Percentiles rank a stretch among this genome's conserved stretches.
These are phyloP conservation scores for Gadus chalcogrammus DNA, from an alignment of 2,113 vertebrate genomes.

Conservation along the genomic window DNA sequence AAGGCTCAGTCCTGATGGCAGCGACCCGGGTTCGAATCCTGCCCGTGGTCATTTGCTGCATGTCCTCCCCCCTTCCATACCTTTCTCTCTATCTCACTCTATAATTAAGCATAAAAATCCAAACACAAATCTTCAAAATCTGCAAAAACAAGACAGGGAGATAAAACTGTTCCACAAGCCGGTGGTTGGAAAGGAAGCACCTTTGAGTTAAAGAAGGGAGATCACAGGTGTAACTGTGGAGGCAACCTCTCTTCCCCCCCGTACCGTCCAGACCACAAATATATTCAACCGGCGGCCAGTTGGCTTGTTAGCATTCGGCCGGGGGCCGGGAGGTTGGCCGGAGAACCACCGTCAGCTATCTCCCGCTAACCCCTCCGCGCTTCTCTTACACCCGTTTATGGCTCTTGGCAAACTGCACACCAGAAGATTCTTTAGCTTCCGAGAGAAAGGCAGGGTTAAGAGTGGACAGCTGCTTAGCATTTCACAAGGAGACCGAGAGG, in stretches of 20 bases:
- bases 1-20: too few species aligned
- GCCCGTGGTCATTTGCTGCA: too few species aligned
- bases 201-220: too few species aligned
- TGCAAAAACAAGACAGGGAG: too few species aligned
- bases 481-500: constrained; percentile 58
- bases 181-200: too few species aligned
- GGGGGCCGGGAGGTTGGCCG: constrained; percentile 41
- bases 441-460: constrained; percentile 54
- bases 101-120: too few species aligned
- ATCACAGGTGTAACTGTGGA: neutral
- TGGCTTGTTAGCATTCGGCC: constrained; percentile 63
- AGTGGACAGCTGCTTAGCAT: constrained; percentile 54
- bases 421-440: constrained; percentile 57
- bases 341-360: constrained; percentile 57
- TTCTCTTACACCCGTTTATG: constrained; percentile 71
- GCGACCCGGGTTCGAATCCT: too few species aligned
- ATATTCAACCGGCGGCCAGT: constrained; percentile 30
- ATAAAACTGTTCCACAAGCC: too few species aligned
- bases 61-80: too few species aligned
- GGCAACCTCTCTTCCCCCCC: neutral
- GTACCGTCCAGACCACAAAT: neutral
- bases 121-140: too few species aligned
- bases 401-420: constrained; percentile 65
- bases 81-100: too few species aligned
- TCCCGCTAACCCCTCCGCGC: constrained; percentile 60